Percentiles rank a stretch among this genome's conserved stretches.
These are phyloP conservation scores for Chrysodeixis includens DNA, from an alignment of 2,888 invertebrate species.

Conservation along the genomic window DNA sequence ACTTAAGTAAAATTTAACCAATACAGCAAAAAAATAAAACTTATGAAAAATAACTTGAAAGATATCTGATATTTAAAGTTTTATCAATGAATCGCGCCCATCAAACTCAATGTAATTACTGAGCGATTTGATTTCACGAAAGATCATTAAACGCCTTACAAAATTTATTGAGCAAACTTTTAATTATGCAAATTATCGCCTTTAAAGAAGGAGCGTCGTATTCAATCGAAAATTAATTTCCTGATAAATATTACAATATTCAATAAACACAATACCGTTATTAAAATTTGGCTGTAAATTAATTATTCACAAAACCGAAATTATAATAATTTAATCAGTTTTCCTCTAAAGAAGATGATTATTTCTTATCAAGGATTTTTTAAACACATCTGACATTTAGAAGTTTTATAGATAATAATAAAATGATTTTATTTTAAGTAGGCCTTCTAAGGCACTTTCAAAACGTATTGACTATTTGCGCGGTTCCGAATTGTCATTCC, in stretches of 20 bases:
- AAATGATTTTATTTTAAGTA: too few species aligned
- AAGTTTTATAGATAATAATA: too few species aligned
- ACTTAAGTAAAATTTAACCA: too few species aligned
- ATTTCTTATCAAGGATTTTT: neutral
- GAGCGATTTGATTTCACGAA: conserved; percentile 21
- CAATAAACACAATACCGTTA: neutral
- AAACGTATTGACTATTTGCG: too few species aligned
- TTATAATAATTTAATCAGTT: neutral
- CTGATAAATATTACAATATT: conserved; percentile 5
- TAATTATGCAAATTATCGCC: conserved; percentile 49
- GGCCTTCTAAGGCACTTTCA: too few species aligned
- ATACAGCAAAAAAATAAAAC: too few species aligned
- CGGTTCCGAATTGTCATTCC: too few species aligned
- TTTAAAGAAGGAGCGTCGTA: conserved; percentile 27
- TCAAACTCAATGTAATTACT: conserved; percentile 30
- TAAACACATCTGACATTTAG: too few species aligned
- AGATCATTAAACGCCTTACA: conserved; percentile 53
- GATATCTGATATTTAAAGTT: conserved; percentile 5
- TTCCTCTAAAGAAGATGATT: neutral
- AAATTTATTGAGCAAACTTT: conserved; percentile 51
- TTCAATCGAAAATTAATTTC: conserved; percentile 10
- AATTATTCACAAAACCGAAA: neutral
- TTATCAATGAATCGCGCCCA: neutral
- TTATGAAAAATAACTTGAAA: neutral
- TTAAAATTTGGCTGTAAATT: neutral